These are phyloP conservation scores for Amyelois transitella DNA, from an alignment of 1,140 invertebrate species.

Conservation along the genomic window DNA sequence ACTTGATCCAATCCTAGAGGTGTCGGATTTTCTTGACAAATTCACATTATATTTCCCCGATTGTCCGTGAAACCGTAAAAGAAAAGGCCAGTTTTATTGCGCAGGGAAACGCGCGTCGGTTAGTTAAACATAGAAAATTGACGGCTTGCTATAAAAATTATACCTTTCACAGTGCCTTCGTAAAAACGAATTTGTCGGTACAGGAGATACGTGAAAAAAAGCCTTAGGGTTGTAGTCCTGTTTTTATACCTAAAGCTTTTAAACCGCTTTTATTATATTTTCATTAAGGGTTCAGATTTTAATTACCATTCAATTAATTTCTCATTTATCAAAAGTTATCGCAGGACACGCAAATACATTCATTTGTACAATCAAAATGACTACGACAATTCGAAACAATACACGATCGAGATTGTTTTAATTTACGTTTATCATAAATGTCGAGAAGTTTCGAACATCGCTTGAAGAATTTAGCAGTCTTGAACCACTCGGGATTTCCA, in stretches of 20 bases:
- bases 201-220: background rate
- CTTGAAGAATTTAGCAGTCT: conserved; percentile 2
- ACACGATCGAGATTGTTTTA: conserved; percentile 1
- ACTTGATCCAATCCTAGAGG: conserved; percentile 50
- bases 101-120: conserved; percentile 43
- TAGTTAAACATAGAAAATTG: conserved; percentile 64
- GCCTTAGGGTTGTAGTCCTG: background rate
- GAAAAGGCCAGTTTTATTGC: conserved; percentile 57
- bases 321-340: too few relatives aligned
- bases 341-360: too few relatives aligned
- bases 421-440: conserved; percentile 2
- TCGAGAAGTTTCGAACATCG: background rate
- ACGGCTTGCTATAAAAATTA: conserved; percentile 47
- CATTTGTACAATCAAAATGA: background rate
- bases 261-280: background rate
- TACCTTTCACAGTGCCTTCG: conserved; percentile 13
- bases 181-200: conserved; percentile 3
- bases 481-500: background rate
- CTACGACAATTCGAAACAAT: background rate
- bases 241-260: background rate
- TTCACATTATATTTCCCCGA: conserved; percentile 55
- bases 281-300: background rate
- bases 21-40: conserved; percentile 62
- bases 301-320: too few relatives aligned
- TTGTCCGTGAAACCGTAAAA: conserved; percentile 49